Evolutionary conservation across 2,113 vertebrate species (phyloP), one percentile per base, ranked within the genome.

Genomic region (Oceanites oceanicus): DNA sequence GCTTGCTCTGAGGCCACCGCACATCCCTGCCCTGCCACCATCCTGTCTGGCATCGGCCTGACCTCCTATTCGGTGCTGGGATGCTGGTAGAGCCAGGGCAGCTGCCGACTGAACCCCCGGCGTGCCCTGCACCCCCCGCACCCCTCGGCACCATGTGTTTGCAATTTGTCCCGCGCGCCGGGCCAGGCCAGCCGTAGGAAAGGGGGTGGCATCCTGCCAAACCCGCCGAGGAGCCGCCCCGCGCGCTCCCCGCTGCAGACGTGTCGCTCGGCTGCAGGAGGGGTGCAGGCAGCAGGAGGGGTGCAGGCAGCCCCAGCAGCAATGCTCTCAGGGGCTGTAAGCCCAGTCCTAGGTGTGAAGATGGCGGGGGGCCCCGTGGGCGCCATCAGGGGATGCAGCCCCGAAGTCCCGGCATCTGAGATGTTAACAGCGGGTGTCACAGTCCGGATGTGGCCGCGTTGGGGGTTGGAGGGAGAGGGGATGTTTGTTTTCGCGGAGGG

Each of bases 91-190:
- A 61, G 73, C 36, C 1, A 3, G 36, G 55, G 32, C 2, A 3
- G 44, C 25, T 42, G 21, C 71, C 0, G 2, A 53, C 53, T 55
- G 47, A 56, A 26, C 40, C 58, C 71, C 29, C 3, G 1, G 25
- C 2, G 1, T 34, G 26, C 14, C 47, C 4, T 0, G 3, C 3
- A 1, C 18, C 36, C 63, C 15, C 29, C 3, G 1, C 1, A 1
- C 29, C 66, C 26, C 38, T 25, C 62, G 0, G 50, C 49, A 61
- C 49, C 78, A 13, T 6, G 27, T 63, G 90, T 67, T 77, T 88
- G 59, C 47, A 73, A 18, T 89, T 92, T 59, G 30, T 34, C 32
- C 32, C 12, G 0, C 6, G n/a, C 9, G 26, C 55, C 2, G 26
- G 71, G 82, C 50, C 70, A 72, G 86, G 32, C 18, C 40, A 26